Base-by-base conservation (phyloP, 2,113 vertebrate genomes). In the Grammomys surdaster region DNA sequence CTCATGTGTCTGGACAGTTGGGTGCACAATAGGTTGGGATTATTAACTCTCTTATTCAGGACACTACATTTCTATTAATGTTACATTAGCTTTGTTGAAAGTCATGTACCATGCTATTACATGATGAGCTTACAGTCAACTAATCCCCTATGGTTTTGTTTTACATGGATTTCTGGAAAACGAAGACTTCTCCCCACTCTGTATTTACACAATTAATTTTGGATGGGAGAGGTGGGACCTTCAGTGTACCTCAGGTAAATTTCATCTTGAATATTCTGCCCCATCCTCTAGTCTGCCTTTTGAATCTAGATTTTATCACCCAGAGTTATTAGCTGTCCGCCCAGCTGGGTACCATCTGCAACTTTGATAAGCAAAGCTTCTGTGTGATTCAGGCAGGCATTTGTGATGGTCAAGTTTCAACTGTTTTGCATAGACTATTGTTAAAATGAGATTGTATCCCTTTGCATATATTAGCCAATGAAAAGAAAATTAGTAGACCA, bases 31-130 rank as follows among this genome's bases (percentile, higher is more conserved):
- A 87, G 77, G 86, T 89, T 91, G 86, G 87, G 86, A 89, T 86
- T 69, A 95, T 96, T 97, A 96, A 97, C 94, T 95, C 67, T 95
- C 80, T 91, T 91, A 75, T 87, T 85, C 95, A 87, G 96, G 89
- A 82, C 33, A 85, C 91, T 90, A 70, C 89, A 40, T 96, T 95
- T 95, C 92, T 89, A 94, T 96, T 96, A 96, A 94, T 87, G 77
- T 95, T 92, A 80, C 67, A 89, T 92, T 95, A 76, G 92, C 95
- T 95, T 96, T 93, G 92, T 95, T 97, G 81, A 85, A 95, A 97
- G 94, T 94, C 97, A 93, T 95, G 94, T 97, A 92, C 91, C 94
- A 70, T 95, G 93, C 90, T 94, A 82, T 86, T 90, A 90, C 69
- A 91, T 95, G 95, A 97, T 78, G 88, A 97, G 81, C 81, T 97